phyloP scores from a whole-genome alignment of 2,797 vertebrate species.

The Antennarius maculatus region DNA sequence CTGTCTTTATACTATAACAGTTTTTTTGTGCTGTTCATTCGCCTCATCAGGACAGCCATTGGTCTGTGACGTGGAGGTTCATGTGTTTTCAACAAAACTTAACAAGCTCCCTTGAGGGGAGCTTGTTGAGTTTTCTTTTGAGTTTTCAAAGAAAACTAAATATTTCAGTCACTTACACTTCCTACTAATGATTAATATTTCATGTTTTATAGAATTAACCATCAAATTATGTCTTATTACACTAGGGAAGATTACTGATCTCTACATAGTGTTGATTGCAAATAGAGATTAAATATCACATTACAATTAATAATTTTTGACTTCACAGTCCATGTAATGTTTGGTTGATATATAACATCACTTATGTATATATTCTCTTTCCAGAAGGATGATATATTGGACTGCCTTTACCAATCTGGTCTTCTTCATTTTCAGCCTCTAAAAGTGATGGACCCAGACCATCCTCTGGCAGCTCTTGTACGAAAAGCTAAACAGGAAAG shows the following conservation, averaged over 20 bases:
- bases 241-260: neutral
- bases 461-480: constrained; percentile 92
- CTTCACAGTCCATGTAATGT: constrained; percentile 38
- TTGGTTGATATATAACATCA: neutral
- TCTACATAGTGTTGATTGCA: constrained; percentile 6
- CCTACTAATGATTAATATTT: constrained; percentile 5
- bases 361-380: neutral
- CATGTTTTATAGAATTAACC: constrained; percentile 30
- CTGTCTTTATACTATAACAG: constrained; percentile 1
- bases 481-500: constrained; percentile 88
- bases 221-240: neutral
- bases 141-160: constrained; percentile 29
- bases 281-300: constrained; percentile 23
- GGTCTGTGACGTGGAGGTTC: constrained; percentile 31
- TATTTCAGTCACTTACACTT: constrained; percentile 21
- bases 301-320: constrained; percentile 41
- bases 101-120: constrained; percentile 46
- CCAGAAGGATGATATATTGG: neutral
- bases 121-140: too few species aligned
- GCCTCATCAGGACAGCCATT: constrained; percentile 32
- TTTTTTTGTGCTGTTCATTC: constrained; percentile 35
- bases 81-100: constrained; percentile 34
- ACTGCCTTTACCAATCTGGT: neutral
- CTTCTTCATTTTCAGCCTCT: constrained; percentile 84
- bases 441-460: constrained; percentile 96